Conservation (phyloP, 2,113 vertebrate genomes). For the Orthonyx spaldingii region DNA sequence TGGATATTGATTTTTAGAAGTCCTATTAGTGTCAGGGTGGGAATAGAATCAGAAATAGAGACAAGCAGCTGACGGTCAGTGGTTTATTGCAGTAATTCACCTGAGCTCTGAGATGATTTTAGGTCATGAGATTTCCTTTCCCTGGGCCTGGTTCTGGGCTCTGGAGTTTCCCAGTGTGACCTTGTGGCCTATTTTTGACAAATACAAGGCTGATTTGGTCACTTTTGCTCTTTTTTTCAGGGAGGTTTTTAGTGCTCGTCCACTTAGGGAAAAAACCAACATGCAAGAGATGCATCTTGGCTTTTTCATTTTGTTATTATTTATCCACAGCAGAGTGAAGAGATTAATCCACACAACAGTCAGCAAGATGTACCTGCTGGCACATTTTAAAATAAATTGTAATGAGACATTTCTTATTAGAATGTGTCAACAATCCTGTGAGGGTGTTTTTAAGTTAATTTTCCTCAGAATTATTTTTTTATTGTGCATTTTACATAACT, state of each 20-base stretch:
- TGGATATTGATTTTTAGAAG: neutral
- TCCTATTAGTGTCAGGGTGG: neutral
- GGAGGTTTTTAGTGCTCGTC: neutral
- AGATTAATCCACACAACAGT: neutral
- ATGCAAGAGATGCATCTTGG: neutral
- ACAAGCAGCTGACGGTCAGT: neutral
- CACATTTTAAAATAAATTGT: neutral
- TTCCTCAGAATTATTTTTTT: neutral
- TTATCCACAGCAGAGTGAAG: neutral
- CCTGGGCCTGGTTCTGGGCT: too few species aligned
- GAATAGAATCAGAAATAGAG: neutral
- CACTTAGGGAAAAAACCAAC: neutral
- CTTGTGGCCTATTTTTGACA: neutral
- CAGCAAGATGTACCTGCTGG: neutral
- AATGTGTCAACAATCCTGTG: neutral
- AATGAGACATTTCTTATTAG: neutral
- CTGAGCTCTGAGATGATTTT: neutral
- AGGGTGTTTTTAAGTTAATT: neutral
- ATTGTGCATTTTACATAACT: neutral
- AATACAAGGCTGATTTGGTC: neutral
- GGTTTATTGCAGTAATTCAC: neutral
- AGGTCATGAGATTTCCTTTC: fast-evolving
- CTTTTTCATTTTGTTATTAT: neutral
- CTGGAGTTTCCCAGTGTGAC: neutral
- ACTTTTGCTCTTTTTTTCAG: neutral